Percentiles rank a stretch among this genome's conserved stretches.
phyloP scores from a whole-genome alignment of 2,113 vertebrate species.

The Tauraco erythrolophus region DNA sequence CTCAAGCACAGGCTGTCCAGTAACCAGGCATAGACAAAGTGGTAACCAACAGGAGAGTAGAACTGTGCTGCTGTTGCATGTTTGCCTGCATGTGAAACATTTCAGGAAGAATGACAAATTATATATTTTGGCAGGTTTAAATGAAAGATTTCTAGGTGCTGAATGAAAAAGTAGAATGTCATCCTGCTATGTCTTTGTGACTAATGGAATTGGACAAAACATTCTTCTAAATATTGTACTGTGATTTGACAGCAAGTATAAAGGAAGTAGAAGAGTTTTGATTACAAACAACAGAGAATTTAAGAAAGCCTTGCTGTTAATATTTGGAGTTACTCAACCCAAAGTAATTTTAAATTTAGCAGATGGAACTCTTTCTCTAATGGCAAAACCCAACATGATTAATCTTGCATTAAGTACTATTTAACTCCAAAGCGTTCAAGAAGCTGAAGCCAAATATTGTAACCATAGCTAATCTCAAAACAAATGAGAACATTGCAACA shows the following conservation, averaged over 20 bases:
- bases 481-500: not conserved
- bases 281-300: not conserved
- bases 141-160: not conserved
- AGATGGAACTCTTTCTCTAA: not conserved
- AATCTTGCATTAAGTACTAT: conserved; percentile 4
- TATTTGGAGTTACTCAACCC: not conserved
- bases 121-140: not conserved
- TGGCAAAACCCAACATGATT: not conserved
- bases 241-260: not conserved
- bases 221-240: not conserved
- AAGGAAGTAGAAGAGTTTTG: not conserved
- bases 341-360: conserved; percentile 10
- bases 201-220: not conserved
- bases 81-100: not conserved
- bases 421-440: conserved; percentile 15
- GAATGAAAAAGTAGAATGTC: not conserved
- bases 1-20: not conserved
- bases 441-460: conserved; percentile 9
- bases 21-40: not conserved
- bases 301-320: not conserved
- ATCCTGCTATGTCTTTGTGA: not conserved
- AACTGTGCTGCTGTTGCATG: not conserved
- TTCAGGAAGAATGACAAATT: not conserved
- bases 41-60: not conserved
- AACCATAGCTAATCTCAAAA: conserved; percentile 37